Evolutionary conservation across 2,888 invertebrate species (phyloP), one percentile per base, ranked within the genome.

Genomic region (Mesorhabditis belari): DNA sequence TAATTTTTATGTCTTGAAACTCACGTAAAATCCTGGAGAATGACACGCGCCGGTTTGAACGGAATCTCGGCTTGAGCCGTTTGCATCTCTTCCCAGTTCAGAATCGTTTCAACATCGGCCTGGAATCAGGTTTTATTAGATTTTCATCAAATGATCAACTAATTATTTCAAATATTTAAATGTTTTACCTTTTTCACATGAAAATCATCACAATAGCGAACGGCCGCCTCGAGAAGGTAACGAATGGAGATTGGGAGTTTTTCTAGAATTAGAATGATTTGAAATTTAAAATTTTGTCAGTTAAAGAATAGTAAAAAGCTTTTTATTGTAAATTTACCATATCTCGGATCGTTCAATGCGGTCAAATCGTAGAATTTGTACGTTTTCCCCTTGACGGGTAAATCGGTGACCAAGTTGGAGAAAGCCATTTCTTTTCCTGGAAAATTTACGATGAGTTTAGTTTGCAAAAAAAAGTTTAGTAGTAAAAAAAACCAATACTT

Each of bases 161-260:
- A 35, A 35, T 1, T 12, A 35, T 17, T 17, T n/a, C 44, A 35
- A 35, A 35, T 35, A 17, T n/a, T n/a, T 1, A 9, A 17, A 52
- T 21, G 12, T 35, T n/a, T n/a, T 27, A 87, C 85, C 81, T 88
- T 86, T 60, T 87, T 85, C 9, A 95, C 88, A 82, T 92, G 91
- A 82, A 96, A 95, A 77, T 90, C 89, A 83, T 98, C 96, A 82
- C 96, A 96, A 84, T 93, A 93, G 59, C 96, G 86, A 2, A 96
- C 89, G 28, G 93, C 93, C 0, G 94, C 92, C 84, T 98, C 98
- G 80, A 98, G 84, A 0, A 98, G 85, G 1, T 95, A 89, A 67
- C 93, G 86, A 73, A 98, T 89, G 5, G 92, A 92, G 85, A 87
- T 95, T 0, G 96, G 98, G 9, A 98, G 86, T 49, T 74, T 75